Conservation (phyloP, 2,797 vertebrate genomes). For the Toxotes lorentzi region DNA sequence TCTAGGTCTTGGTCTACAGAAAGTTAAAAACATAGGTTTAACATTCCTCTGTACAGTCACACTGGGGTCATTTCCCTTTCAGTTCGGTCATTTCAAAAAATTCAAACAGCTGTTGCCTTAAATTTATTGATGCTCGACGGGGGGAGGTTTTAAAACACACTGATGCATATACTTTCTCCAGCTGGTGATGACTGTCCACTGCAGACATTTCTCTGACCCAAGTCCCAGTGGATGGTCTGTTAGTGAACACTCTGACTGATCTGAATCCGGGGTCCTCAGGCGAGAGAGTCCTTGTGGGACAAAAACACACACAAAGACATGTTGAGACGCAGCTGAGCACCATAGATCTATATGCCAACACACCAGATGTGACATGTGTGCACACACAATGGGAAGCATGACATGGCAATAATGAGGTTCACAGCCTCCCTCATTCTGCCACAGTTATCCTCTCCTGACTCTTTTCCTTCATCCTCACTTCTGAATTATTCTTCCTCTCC, state of each 20-base stretch:
- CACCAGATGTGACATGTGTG: constrained; percentile 50
- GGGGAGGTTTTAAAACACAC: neutral
- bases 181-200: constrained; percentile 42
- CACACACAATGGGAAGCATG: constrained; percentile 4
- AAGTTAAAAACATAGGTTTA: neutral
- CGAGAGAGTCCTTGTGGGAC: constrained; percentile 35
- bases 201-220: constrained; percentile 47
- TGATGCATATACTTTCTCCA: constrained; percentile 22
- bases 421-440: constrained; percentile 23
- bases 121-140: constrained; percentile 15
- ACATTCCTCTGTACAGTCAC: neutral
- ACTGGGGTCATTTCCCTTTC: neutral
- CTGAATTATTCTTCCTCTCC: constrained; percentile 20
- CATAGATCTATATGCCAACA: constrained; percentile 38
- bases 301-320: constrained; percentile 41
- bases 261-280: constrained; percentile 37
- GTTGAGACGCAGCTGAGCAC: constrained; percentile 61
- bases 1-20: neutral
- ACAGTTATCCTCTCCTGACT: constrained; percentile 19
- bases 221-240: constrained; percentile 39
- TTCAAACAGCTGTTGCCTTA: constrained; percentile 7
- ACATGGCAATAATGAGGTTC: constrained; percentile 38
- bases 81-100: neutral
- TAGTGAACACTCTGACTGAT: constrained; percentile 47
- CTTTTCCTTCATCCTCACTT: constrained; percentile 24